Evolutionary conservation across 2,797 vertebrate species (phyloP).

Genomic region (Petrocephalus sullivani): DNA sequence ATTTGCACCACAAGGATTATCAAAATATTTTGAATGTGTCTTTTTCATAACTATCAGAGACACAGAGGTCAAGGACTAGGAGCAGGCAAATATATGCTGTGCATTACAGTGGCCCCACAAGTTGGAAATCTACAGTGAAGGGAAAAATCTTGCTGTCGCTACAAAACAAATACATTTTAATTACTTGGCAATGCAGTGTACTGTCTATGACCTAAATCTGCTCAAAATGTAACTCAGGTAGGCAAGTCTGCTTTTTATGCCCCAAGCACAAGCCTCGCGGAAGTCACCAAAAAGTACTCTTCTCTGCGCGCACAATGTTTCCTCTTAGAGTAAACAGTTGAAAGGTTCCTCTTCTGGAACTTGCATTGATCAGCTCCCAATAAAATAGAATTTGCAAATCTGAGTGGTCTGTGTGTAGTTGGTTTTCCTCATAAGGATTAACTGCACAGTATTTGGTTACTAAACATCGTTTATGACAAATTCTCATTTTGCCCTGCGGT

Average conservation of each 20-base stretch:
- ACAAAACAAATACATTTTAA: slow-evolving; percentile 45
- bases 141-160: slow-evolving; percentile 48
- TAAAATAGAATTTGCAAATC: neutral
- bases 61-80: slow-evolving; percentile 58
- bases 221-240: slow-evolving; percentile 17
- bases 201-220: neutral
- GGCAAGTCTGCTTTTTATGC: slow-evolving; percentile 25
- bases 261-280: slow-evolving; percentile 16
- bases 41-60: slow-evolving; percentile 2
- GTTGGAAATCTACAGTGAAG: slow-evolving; percentile 37
- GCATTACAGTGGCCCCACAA: neutral
- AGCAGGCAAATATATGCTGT: slow-evolving; percentile 50
- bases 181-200: slow-evolving; percentile 30
- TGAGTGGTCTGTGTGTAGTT: neutral
- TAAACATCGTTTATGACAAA: neutral
- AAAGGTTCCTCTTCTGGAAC: neutral
- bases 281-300: slow-evolving; percentile 21
- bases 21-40: slow-evolving; percentile 58
- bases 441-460: neutral
- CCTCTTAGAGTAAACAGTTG: slow-evolving; percentile 24
- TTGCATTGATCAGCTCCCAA: neutral
- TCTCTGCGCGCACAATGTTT: slow-evolving; percentile 27
- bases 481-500: no score
- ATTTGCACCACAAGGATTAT: slow-evolving; percentile 62
- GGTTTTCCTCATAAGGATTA: neutral